These are phyloP conservation scores for Phrynocephalus guinanensis DNA, from an alignment of 2,797 vertebrate genomes.

Conservation along the genomic window DNA sequence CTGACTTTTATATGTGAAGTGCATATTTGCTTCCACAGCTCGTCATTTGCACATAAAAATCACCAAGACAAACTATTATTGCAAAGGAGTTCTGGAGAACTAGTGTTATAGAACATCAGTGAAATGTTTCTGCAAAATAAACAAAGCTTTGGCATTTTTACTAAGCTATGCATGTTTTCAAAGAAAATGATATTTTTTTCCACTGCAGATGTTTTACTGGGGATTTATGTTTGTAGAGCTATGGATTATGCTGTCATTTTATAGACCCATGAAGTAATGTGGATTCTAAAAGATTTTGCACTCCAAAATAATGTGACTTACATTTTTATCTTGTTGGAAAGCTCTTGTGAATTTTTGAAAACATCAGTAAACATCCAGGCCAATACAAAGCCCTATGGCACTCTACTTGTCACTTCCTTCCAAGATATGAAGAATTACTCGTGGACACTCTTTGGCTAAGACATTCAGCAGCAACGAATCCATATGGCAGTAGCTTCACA, in stretches of 20 bases:
- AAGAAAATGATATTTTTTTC: background rate
- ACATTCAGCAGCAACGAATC: too few species aligned
- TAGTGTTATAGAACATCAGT: too few species aligned
- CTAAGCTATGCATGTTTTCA: background rate
- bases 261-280: background rate
- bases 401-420: too few species aligned
- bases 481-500: too few species aligned
- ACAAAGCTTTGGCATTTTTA: background rate
- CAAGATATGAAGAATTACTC: too few species aligned
- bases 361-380: background rate
- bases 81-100: background rate
- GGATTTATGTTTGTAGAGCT: background rate
- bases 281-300: background rate
- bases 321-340: background rate
- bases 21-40: background rate
- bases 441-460: too few species aligned
- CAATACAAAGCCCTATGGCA: too few species aligned
- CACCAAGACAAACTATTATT: background rate
- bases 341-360: background rate
- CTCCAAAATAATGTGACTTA: background rate
- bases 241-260: constrained; percentile 13
- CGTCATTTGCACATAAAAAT: background rate
- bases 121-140: too few species aligned
- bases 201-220: background rate
- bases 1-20: background rate